Base-by-base conservation (phyloP, 2,888 invertebrate genomes). In the Andrena bicolor region DNA sequence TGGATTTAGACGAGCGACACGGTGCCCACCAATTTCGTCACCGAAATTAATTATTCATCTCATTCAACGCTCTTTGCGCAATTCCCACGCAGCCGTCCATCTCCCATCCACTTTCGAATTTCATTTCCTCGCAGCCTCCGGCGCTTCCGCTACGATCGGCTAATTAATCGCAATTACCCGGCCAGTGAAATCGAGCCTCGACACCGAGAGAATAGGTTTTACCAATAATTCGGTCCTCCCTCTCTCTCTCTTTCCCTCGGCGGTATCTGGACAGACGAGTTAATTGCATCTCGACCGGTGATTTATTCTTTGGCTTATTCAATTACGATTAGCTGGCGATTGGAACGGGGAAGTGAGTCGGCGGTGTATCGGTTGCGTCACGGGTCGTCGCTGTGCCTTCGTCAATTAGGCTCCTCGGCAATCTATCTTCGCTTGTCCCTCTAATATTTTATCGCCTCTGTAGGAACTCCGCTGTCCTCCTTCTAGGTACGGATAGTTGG, bases 81-180 rank as follows among this genome's bases (percentile, higher is more conserved):
- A 86, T 82, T 61, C 82, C 77, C 77, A 16, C 60, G 51, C 63
- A 51, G 69, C 63, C 60, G 68, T 58, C 56, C 30, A 66, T 68
- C 56, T 56, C 63, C 51, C 60, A 75, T 63, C 87, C 77, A 61
- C 89, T 91, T 91, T 91, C 90, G 87, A 90, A 89, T 90, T 88
- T 89, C 85, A 83, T 85, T 89, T 88, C 82, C 87, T 80, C 73
- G 81, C 58, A 74, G 76, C 76, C 76, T 56, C 56, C 72, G 66
- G 80, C 82, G 82, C 76, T 89, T 89, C 89, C 87, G 89, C 49
- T 70, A 56, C 66, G 83, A 85, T 87, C 83, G 88, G 87, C 87
- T 89, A 88, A 88, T 88, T 84, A 80, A 65, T 76, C 82, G 80
- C 80, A 83, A 85, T 86, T 78, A 76, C 73, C 48, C 56, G 49